phyloP scores from a whole-genome alignment of 2,113 vertebrate species.

The Turdus rufiventris region DNA sequence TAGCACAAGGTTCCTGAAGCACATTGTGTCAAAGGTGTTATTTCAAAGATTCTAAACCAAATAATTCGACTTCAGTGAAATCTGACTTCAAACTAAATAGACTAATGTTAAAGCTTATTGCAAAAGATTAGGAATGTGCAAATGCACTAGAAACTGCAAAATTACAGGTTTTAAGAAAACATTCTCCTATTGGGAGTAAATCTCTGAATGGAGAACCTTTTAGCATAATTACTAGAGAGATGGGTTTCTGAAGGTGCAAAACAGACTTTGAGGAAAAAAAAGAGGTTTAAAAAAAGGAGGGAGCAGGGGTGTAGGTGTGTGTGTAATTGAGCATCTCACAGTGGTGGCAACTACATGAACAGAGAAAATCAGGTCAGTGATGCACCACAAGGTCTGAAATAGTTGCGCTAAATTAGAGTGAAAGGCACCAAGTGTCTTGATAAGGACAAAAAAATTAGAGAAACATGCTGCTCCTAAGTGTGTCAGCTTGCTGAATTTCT shows the following conservation, averaged over 20 bases:
- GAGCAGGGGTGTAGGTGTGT: not conserved
- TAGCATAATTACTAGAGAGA: not conserved
- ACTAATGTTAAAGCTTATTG: not conserved
- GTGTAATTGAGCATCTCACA: not conserved
- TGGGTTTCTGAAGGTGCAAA: not conserved
- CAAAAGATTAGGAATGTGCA: not conserved
- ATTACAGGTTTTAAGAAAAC: not conserved
- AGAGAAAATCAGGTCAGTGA: not conserved
- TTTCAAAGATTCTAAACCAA: not conserved
- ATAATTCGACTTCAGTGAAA: not conserved
- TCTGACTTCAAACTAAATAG: not conserved
- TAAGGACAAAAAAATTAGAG: not conserved
- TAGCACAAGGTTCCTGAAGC: not conserved
- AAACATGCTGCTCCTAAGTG: not conserved
- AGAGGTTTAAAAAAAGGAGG: accelerated
- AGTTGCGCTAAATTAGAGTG: not conserved
- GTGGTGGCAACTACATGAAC: not conserved
- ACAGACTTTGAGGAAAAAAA: not conserved
- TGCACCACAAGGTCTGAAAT: not conserved
- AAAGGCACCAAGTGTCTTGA: not conserved
- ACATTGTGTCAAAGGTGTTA: not conserved
- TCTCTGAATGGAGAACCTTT: not conserved
- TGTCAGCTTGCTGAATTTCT: not conserved
- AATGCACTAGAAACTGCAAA: not conserved
- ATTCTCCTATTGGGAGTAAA: not conserved